phyloP scores from a whole-genome alignment of 1,140 invertebrate species.

The Gerris buenoi region DNA sequence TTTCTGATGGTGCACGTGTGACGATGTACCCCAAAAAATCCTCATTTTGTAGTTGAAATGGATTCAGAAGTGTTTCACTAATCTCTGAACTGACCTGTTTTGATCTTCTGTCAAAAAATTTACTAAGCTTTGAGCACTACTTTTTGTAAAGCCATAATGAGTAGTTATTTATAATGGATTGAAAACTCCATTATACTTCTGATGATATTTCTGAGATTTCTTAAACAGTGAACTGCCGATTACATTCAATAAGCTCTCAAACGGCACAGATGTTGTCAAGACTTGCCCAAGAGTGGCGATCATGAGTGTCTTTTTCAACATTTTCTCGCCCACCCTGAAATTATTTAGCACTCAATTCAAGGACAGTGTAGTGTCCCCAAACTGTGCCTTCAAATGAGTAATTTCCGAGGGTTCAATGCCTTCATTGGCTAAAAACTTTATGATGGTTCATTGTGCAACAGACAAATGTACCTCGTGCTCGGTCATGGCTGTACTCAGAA shows the following conservation, averaged over 20 bases:
- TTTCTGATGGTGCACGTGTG: neutral
- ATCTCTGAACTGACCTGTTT: neutral
- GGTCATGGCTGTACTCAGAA: conserved; percentile 2
- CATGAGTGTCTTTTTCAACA: conserved; percentile 9
- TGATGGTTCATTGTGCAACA: conserved; percentile 2
- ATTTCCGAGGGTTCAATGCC: conserved; percentile 1
- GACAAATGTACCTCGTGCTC: neutral
- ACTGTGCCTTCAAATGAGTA: conserved; percentile 7
- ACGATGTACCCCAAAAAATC: no score
- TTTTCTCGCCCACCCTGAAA: conserved; percentile 1
- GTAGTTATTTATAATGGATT: neutral
- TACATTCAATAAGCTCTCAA: conserved; percentile 8
- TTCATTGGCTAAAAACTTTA: conserved; percentile 5
- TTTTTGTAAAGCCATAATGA: conserved; percentile 5
- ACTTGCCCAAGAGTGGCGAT: conserved; percentile 5
- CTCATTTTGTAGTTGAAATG: no score
- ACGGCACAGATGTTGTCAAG: conserved; percentile 3
- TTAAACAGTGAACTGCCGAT: neutral
- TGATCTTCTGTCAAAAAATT: neutral
- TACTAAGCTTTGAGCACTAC: conserved; percentile 2
- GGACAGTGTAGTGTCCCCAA: conserved; percentile 8
- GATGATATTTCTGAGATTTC: neutral
- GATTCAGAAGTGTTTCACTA: neutral
- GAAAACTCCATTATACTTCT: neutral
- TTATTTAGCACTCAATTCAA: neutral